Percentiles rank a stretch among this genome's conserved stretches.
Evolutionary conservation across 2,797 vertebrate species (phyloP).

Genomic region (Epinephelus coioides): DNA sequence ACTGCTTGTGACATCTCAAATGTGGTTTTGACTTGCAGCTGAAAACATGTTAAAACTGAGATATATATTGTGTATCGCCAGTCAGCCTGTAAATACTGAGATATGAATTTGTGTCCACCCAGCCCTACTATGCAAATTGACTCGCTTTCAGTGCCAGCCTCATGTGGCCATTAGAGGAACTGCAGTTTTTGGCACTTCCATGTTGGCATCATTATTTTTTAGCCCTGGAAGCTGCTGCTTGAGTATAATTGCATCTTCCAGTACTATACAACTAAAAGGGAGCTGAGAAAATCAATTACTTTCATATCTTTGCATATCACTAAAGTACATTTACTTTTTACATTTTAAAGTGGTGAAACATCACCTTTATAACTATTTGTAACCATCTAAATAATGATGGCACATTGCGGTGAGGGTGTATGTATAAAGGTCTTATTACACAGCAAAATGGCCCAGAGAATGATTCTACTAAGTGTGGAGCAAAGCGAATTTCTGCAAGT

Average conservation of each 20-base stretch:
- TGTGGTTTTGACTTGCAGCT: no score
- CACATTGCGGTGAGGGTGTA: not conserved
- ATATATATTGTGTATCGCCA: no score
- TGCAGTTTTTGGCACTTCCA: no score
- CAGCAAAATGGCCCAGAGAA: constrained; percentile 3
- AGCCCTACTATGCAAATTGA: no score
- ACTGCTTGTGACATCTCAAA: no score
- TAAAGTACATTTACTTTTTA: not conserved
- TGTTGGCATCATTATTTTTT: no score
- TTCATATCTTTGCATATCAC: not conserved
- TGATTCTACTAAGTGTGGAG: constrained; percentile 47
- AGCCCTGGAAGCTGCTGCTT: no score
- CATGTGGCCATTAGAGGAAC: no score
- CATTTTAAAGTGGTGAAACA: constrained; percentile 1
- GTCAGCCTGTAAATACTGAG: no score
- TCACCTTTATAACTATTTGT: not conserved
- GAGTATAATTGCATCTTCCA: not conserved
- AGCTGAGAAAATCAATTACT: not conserved
- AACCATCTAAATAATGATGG: constrained; percentile 9
- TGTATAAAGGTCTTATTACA: not conserved
- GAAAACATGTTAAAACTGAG: no score
- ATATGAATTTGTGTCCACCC: no score
- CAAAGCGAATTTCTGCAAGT: constrained; percentile 70
- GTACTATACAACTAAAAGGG: not conserved
- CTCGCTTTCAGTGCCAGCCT: no score